Evolutionary conservation across 1,140 invertebrate species (phyloP), one percentile per base, ranked within the genome.

Genomic region (Saxidomus purpurata): DNA sequence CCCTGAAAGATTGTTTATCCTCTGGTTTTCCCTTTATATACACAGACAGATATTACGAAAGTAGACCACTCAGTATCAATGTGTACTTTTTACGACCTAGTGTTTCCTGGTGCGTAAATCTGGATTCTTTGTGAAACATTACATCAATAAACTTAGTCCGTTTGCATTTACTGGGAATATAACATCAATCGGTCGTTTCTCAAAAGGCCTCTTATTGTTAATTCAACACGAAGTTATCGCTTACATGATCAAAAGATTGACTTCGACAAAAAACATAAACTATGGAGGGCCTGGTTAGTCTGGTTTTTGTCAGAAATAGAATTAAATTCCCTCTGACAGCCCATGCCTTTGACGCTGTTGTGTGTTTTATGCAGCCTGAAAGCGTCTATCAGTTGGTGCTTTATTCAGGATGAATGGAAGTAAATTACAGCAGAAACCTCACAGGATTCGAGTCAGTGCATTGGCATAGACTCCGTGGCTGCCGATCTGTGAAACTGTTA

Each of bases 171-270:
- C 77, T 67, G 61, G 55, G 31, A 81, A 67, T 40, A 59, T 31
- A 82, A 89, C 87, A 89, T 89, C 87, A 89, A 89, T 89, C 80
- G 87, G 31, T 47, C 22, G 36, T 59, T 61, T 47, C 38, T 43
- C 87, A 25, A 84, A 76, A 83, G 47, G 38, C 80, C 52, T 52
- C 81, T 83, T 84, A 71, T 61, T 74, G 81, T 84, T 76, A 89
- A 83, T 83, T 89, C 87, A 89, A 89, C 87, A 89, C 55, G 79
- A 83, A 83, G 87, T 83, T 89, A 89, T 89, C 87, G 79, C 87
- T 63, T 84, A 74, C 47, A 76, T 83, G 87, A 89, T 89, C 87
- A 89, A 89, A 89, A 69, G 69, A 77, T 40, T 61, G 80, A 71
- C 43, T 83, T 61, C 67, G 49, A 49, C 63, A 88, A 89, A 43